Base-by-base conservation (phyloP, 1,140 invertebrate genomes). In the Sarcophaga peregrina region DNA sequence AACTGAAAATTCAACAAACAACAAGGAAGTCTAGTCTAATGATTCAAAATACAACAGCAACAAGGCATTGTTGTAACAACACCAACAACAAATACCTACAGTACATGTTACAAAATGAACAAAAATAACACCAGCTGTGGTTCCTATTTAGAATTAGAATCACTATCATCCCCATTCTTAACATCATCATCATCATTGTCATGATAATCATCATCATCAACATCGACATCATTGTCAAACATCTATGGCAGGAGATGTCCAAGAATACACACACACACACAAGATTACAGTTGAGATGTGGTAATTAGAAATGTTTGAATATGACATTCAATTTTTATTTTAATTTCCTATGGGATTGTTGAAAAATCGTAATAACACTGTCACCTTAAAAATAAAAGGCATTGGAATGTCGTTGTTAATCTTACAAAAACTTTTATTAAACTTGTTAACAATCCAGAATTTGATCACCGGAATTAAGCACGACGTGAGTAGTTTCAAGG, bases 31-130 rank as follows among this genome's bases (percentile, higher is more conserved):
- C 17, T 68, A 68, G 62, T 68, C 62, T 68, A 68, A 68, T 68
- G 62, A 68, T 68, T 68, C 17, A 68, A 68, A 47, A 48, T 48
- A 76, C n/a, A 48, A 76, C 8, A 78, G 25, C 75, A 78, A 78
- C 8, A 50, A 37, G 25, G 25, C 25, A 37, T 37, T 37, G 25
- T 37, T 37, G 25, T 4, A 37, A 13, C 47, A 52, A 25, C 2
- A 78, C 17, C 47, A 78, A 50, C 74, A 48, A 74, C 73, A 73
- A 73, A 20, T 54, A 54, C 52, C 1, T 54, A 37, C n/a, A n/a
- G n/a, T 37, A 37, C 15, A 58, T 58, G 13, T 0, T 58, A 15
- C 13, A n/a, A n/a, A 58, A 68, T n/a, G 62, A 68, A 68, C n/a
- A 68, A 68, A 37, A 68, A 25, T 68, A 20, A 20, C 62, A 68